phyloP scores from a whole-genome alignment of 2,113 vertebrate genomes.

The Bos indicus region DNA sequence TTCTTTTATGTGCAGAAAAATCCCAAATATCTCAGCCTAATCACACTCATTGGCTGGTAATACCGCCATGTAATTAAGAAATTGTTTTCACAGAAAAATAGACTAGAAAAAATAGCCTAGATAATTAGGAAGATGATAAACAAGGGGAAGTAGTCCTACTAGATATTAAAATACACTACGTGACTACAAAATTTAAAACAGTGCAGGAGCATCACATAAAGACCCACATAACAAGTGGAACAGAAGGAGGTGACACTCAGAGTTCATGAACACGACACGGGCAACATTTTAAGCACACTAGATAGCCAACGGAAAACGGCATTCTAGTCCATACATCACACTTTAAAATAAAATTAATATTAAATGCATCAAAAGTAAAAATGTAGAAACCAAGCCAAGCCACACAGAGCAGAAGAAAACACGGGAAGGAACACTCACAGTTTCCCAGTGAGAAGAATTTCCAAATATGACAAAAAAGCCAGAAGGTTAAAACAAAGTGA shows the following conservation, averaged over 20 bases:
- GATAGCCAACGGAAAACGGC: background rate
- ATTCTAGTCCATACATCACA: background rate
- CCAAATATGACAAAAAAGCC: background rate
- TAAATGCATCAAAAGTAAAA: background rate
- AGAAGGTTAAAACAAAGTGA: background rate
- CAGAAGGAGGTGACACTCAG: background rate
- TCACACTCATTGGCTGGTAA: background rate
- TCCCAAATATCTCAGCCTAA: background rate
- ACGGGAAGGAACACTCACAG: background rate
- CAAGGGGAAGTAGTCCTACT: background rate
- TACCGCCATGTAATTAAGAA: background rate
- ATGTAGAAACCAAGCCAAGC: background rate
- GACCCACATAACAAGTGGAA: too few species aligned
- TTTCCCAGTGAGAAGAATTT: background rate
- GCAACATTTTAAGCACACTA: background rate
- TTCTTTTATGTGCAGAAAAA: conserved; percentile 41
- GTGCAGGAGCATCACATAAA: background rate
- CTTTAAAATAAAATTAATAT: background rate
- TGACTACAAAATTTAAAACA: background rate
- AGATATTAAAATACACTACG: background rate
- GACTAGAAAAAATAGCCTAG: background rate
- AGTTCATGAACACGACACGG: background rate
- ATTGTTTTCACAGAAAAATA: background rate
- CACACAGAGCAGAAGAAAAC: background rate
- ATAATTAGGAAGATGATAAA: background rate